phyloP scores from a whole-genome alignment of 2,888 invertebrate genomes.

The Bursaphelenchus okinawaensis region DNA sequence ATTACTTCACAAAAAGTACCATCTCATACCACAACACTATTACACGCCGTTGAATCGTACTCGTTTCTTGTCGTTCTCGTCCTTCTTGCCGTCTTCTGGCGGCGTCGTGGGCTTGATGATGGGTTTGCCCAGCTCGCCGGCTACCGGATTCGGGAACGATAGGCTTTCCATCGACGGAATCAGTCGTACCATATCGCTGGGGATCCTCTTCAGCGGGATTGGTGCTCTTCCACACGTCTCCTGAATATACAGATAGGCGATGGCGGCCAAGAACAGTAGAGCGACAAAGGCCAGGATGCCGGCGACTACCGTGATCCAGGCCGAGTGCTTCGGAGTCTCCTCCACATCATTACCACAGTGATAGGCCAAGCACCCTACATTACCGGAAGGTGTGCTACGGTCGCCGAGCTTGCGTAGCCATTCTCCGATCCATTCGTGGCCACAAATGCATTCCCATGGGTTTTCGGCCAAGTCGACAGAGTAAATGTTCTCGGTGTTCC shows the following conservation, averaged over 20 bases:
- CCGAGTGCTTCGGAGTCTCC: constrained; percentile 17
- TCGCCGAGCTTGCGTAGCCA: constrained; percentile 45
- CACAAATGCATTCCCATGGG: constrained; percentile 50
- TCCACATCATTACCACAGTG: constrained; percentile 22
- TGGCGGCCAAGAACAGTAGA: constrained; percentile 35
- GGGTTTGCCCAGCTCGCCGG: constrained; percentile 7
- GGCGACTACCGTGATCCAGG: constrained; percentile 53
- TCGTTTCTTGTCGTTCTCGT: constrained; percentile 24
- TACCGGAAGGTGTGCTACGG: constrained; percentile 33
- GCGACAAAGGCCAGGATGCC: constrained; percentile 45
- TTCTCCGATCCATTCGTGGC: constrained; percentile 48
- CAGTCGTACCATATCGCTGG: constrained; percentile 28
- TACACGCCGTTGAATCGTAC: constrained; percentile 19
- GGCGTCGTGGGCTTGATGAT: not conserved
- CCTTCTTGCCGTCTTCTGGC: not conserved
- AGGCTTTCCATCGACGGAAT: constrained; percentile 34
- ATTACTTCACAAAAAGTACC: no score
- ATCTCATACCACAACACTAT: not conserved
- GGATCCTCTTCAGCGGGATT: constrained; percentile 23
- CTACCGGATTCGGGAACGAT: constrained; percentile 34
- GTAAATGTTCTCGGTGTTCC: constrained; percentile 34
- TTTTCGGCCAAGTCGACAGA: constrained; percentile 54
- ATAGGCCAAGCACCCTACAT: constrained; percentile 28
- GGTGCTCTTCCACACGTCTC: constrained; percentile 28
- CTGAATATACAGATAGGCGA: constrained; percentile 49